Percentiles rank a stretch among this genome's conserved stretches.
Conservation (phyloP, 2,888 invertebrate genomes). For the Zygothrica quintamaculata region DNA sequence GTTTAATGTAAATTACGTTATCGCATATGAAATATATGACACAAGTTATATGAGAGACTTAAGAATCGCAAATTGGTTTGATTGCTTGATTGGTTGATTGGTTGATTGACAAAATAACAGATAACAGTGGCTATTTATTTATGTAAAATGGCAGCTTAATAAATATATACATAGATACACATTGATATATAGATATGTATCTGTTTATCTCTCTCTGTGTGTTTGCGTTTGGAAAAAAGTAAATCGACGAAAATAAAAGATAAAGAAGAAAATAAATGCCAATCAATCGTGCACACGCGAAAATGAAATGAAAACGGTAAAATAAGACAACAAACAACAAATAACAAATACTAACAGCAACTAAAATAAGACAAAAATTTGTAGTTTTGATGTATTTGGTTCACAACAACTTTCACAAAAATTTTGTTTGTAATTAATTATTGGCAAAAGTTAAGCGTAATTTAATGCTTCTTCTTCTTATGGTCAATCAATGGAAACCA, state of each 20-base stretch:
- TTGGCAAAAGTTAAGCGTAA: constrained; percentile 58
- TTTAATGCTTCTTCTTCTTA: constrained; percentile 50
- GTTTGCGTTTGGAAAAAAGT: constrained; percentile 32
- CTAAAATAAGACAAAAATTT: constrained; percentile 57
- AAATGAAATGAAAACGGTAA: constrained; percentile 66
- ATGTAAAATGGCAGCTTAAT: constrained; percentile 61
- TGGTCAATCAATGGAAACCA: constrained; percentile 43
- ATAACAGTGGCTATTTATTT: constrained; percentile 38
- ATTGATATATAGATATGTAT: constrained; percentile 8
- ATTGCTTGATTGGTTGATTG: constrained; percentile 56
- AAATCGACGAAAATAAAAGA: no score
- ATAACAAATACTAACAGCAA: no score
- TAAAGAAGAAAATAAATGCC: constrained; percentile 46
- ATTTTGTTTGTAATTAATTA: constrained; percentile 61
- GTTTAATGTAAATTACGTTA: constrained; percentile 36
- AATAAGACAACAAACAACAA: no score
- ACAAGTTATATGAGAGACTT: constrained; percentile 31
- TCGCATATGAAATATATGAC: constrained; percentile 56
- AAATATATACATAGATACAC: constrained; percentile 28
- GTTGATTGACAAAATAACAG: constrained; percentile 38
- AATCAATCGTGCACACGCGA: constrained; percentile 71
- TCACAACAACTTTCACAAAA: constrained; percentile 75
- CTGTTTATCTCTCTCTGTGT: no score
- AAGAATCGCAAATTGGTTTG: constrained; percentile 53
- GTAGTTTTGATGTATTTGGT: constrained; percentile 53